Base-by-base conservation (phyloP, 2,888 invertebrate genomes). In the Limnephilus auricula region DNA sequence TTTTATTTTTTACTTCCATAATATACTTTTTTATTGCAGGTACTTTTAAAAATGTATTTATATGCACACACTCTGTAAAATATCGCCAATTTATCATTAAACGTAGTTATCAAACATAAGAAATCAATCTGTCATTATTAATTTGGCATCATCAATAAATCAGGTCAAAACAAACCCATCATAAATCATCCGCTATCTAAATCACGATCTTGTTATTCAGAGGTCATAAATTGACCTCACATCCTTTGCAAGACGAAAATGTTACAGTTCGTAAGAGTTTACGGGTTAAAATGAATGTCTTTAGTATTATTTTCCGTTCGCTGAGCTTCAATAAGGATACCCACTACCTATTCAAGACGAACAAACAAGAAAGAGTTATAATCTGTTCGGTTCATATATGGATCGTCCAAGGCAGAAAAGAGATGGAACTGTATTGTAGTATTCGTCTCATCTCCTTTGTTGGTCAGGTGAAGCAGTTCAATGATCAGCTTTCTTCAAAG, bases 401-500 rank as follows among this genome's bases (percentile, higher is more conserved):
- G 25, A 25, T 65, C 65, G 65, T 65, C 9, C 9, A 31, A 40
- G 12, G 85, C 30, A 15, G 2, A 45, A 85, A 40, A 30, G 85
- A 45, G 88, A 79, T 65, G 88, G 79, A 65, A 15, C 18, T 31
- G 18, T 88, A 37, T 50, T 50, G 78, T 4, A 37, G 79, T 31
- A 79, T 88, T 88, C 85, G 45, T 88, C 88, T 32, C 15, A 32
- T 30, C 32, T 79, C 15, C 45, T 40, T 79, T 78, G 79, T 89
- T 79, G 79, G 79, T 78, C 90, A 90, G 84, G 84, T 90, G 84
- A 78, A 79, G 87, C 87, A 87, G 89, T 91, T 91, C 91, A 89
- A 91, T 89, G 89, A 91, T 91, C 91, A 91, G 91, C 91, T 91
- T 91, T 91, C 91, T 91, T 89, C 89, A 89, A 91, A 89, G 91